A percentile compares a stretch with the other conserved stretches of the same genome.
Conservation (phyloP, 2,113 vertebrate species). For the Myotis brandtii region DNA sequence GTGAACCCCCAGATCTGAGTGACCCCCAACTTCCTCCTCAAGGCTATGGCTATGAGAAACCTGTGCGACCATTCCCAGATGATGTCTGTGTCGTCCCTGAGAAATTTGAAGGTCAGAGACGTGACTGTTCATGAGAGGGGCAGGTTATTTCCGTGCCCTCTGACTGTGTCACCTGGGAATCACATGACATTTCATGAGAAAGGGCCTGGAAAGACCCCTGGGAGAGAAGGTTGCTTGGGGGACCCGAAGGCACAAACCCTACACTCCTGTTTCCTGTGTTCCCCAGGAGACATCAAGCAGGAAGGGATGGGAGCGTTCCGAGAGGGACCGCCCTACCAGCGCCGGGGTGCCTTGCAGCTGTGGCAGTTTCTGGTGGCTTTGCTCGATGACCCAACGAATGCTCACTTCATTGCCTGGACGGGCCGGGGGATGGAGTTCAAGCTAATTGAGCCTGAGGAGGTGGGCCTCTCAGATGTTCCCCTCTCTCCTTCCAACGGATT, state of each 20-base stretch:
- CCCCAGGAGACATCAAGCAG: slow-evolving; percentile 94
- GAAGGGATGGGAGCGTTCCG: slow-evolving; percentile 89
- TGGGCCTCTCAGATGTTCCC: slow-evolving; percentile 70
- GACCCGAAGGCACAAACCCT: no score
- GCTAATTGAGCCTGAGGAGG: slow-evolving; percentile 99
- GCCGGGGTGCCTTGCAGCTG: slow-evolving; percentile 96
- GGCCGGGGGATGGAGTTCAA: slow-evolving; percentile 99
- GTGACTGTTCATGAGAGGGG: background rate
- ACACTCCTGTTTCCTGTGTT: background rate
- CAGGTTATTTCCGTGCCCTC: background rate
- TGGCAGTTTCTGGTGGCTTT: slow-evolving; percentile 99
- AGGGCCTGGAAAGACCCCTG: background rate
- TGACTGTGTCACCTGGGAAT: background rate
- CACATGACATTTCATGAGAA: background rate
- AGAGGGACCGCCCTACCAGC: slow-evolving; percentile 95
- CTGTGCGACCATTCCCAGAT: slow-evolving; percentile 85
- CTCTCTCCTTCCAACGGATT: background rate
- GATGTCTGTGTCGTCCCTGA: slow-evolving; percentile 97
- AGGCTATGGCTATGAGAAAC: slow-evolving; percentile 95
- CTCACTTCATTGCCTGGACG: slow-evolving; percentile 98
- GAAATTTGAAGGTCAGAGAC: slow-evolving; percentile 94
- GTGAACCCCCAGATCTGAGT: slow-evolving; percentile 5
- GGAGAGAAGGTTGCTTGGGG: background rate
- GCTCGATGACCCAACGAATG: slow-evolving; percentile 94
- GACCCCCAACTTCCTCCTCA: slow-evolving; percentile 60